Evolutionary conservation across 2,888 invertebrate species (phyloP).

Genomic region (Deilephila porcellus): DNA sequence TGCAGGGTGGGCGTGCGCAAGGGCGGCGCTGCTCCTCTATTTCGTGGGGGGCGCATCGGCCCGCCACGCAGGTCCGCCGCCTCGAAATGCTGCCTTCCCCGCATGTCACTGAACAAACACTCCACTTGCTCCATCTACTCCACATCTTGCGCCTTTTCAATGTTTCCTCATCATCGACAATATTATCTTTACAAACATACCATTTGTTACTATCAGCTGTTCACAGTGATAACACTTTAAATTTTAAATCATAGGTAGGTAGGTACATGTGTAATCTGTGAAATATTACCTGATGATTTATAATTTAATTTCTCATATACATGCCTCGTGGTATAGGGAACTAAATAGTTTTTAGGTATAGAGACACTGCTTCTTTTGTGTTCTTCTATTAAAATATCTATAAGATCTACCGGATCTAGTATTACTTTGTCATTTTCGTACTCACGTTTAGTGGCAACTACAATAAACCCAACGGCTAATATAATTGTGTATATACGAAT

Average conservation of each 20-base stretch:
- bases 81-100: conserved; percentile 62
- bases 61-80: conserved; percentile 64
- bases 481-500: background rate
- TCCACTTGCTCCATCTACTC: conserved; percentile 79
- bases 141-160: conserved; percentile 66
- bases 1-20: conserved; percentile 58
- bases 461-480: background rate
- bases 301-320: background rate
- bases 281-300: background rate
- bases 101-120: conserved; percentile 70
- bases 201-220: background rate
- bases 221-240: too few species aligned
- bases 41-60: conserved; percentile 73
- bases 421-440: conserved; percentile 50
- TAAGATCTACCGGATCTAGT: conserved; percentile 56
- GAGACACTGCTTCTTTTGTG: conserved; percentile 17
- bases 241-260: too few species aligned
- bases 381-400: conserved; percentile 59
- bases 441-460: background rate
- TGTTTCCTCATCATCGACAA: conserved; percentile 48
- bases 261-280: background rate
- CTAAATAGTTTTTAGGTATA: background rate
- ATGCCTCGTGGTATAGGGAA: background rate
- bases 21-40: conserved; percentile 68
- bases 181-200: conserved; percentile 3